phyloP scores from a whole-genome alignment of 2,797 vertebrate genomes.

The Distichodus sexfasciatus region DNA sequence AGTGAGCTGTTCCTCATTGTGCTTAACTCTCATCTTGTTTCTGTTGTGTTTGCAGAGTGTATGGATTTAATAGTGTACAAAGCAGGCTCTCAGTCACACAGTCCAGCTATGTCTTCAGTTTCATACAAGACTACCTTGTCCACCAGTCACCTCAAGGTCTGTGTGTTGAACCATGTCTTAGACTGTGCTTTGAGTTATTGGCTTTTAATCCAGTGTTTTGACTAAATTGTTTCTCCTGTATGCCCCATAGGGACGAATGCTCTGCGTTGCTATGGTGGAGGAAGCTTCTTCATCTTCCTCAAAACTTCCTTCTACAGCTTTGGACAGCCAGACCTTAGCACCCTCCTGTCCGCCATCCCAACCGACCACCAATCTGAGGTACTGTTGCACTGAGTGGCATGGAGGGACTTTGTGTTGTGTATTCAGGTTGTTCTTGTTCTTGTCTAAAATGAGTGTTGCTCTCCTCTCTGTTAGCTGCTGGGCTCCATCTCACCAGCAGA shows the following conservation, averaged over 20 bases:
- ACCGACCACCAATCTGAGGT: constrained; percentile 54
- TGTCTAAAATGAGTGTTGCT: neutral
- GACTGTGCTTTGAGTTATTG: neutral
- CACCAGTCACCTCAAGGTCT: constrained; percentile 45
- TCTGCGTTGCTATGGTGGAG: constrained; percentile 56
- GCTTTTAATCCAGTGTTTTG: neutral
- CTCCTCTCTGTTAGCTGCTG: constrained; percentile 53
- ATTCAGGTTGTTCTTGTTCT: neutral
- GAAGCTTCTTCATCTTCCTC: constrained; percentile 62
- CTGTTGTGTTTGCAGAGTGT: constrained; percentile 49
- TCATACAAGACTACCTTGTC: constrained; percentile 48
- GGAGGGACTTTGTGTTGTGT: neutral
- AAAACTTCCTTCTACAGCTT: constrained; percentile 58
- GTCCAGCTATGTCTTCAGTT: constrained; percentile 47
- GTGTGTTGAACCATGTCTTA: neutral
- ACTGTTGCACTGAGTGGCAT: neutral
- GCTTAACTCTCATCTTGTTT: neutral
- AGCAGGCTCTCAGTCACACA: constrained; percentile 48
- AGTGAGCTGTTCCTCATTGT: no score
- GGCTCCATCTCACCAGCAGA: constrained; percentile 57
- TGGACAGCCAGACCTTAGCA: constrained; percentile 57
- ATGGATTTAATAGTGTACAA: constrained; percentile 52
- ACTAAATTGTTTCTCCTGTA: neutral
- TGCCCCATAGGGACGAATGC: neutral
- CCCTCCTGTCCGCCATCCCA: constrained; percentile 59